phyloP scores from a whole-genome alignment of 2,888 invertebrate genomes.

The Serripes groenlandicus region DNA sequence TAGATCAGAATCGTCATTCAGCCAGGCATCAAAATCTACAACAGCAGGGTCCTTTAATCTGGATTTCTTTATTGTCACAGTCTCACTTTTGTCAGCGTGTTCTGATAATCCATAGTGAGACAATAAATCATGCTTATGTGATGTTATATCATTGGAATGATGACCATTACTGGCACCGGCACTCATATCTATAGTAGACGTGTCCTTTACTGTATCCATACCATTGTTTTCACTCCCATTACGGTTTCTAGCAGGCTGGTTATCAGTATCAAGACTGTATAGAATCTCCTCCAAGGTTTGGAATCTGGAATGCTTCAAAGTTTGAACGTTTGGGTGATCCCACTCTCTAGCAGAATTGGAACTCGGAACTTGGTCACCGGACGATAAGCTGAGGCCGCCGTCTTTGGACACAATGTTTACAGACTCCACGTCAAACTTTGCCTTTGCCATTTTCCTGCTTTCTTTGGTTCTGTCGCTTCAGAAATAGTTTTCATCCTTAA shows the following conservation, averaged over 20 bases:
- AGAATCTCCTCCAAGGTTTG: slow-evolving; percentile 12
- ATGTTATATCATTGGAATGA: neutral
- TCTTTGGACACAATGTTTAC: slow-evolving; percentile 11
- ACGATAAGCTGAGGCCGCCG: neutral
- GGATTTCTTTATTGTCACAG: neutral
- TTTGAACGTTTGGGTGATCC: neutral
- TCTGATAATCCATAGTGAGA: neutral
- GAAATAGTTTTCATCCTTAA: too few species aligned
- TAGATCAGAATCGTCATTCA: slow-evolving; percentile 1
- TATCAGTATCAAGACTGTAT: slow-evolving; percentile 7
- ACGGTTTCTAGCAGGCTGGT: neutral
- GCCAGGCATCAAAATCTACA: slow-evolving; percentile 1
- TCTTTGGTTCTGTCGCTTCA: too few species aligned
- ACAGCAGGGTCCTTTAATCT: slow-evolving; percentile 8
- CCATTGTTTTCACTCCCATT: neutral
- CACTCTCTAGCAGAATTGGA: neutral
- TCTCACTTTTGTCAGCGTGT: neutral
- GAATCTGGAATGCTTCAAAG: neutral
- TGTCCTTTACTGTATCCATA: neutral
- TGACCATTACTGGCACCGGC: neutral
- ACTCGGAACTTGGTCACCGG: neutral
- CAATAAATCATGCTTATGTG: neutral
- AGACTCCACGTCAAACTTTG: slow-evolving; percentile 3
- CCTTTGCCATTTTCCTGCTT: slow-evolving; percentile 8
- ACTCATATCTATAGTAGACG: neutral